Evolutionary conservation across 1,140 invertebrate species (phyloP), one percentile per base, ranked within the genome.

Genomic region (Ridgeia piscesae): DNA sequence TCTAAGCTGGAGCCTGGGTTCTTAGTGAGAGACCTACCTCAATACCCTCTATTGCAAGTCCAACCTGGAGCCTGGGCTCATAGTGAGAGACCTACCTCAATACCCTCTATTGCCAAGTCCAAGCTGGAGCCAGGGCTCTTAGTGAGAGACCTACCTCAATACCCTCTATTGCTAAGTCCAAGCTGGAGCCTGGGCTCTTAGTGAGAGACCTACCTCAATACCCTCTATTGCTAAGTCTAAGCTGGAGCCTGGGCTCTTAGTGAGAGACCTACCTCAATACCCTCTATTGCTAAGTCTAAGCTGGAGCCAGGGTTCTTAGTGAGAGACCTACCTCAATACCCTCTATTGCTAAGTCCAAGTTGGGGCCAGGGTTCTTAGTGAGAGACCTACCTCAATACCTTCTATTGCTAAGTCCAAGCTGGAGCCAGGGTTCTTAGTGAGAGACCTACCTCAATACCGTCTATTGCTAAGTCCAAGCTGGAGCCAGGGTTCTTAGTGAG

Each of bases 1-100:
- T 99, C 99, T 35, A 99, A 96, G 8, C 98, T 98, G 0, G 98
- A 97, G 9, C 99, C 99, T 33, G 98, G 99, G 35, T 98, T 99
- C n/a, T n/a, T n/a, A 94, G 99, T 99, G 11, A 98, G 98, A 77
- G 17, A 77, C 58, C 94, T 95, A 97, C 97, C 96, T 99, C 98
- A 93, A 99, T 98, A 11, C 99, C 99, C 96, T 99, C 99, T 94
- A 99, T 99, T n/a, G n/a, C n/a, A n/a, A n/a, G n/a, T n/a, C n/a
- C n/a, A n/a, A n/a, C 93, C 99, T 97, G 96, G 99, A 99, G 91
- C 99, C 99, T 35, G 99, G 96, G 8, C 98, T 98, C n/a, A n/a
- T n/a, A n/a, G n/a, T 77, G 4, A 21, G 11, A 77, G 17, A 77
- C 0, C 11, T 77, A 77, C 58, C 17, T 14, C 58, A 77, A 77